These are phyloP conservation scores for Mirounga angustirostris DNA, from an alignment of 2,113 vertebrate species.

Conservation along the genomic window DNA sequence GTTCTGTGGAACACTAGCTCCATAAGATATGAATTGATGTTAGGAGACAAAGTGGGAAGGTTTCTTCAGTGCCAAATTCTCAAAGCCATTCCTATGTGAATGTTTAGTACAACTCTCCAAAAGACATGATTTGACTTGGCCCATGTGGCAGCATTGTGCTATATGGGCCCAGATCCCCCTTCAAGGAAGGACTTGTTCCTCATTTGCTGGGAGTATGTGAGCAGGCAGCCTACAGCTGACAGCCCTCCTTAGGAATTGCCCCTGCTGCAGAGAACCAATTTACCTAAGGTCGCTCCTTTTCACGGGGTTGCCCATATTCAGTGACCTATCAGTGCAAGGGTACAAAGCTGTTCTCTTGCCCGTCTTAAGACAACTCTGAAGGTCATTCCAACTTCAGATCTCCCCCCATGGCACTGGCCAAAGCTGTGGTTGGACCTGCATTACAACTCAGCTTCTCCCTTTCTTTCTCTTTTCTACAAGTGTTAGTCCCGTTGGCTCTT, in stretches of 20 bases:
- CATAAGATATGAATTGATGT: not conserved
- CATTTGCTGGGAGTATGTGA: not conserved
- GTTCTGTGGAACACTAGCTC: not conserved
- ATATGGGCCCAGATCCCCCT: not conserved
- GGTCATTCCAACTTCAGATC: not conserved
- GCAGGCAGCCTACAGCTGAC: not conserved
- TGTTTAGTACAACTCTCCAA: not conserved
- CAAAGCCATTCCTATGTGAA: not conserved
- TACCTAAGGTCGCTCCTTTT: not conserved
- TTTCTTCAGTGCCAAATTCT: slow-evolving; percentile 30
- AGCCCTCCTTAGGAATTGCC: not conserved
- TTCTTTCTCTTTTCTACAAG: not conserved
- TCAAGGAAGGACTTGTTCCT: not conserved
- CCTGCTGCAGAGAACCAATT: not conserved
- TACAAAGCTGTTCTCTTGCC: not conserved
- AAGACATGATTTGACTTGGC: not conserved
- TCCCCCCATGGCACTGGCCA: not conserved
- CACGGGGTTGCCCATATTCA: not conserved
- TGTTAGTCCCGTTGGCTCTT: not conserved
- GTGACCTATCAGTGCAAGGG: not conserved
- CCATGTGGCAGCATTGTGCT: not conserved
- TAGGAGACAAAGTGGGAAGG: not conserved
- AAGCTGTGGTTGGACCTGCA: not conserved
- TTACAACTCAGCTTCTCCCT: not conserved
- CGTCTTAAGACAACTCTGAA: not conserved